Evolutionary conservation across 2,888 invertebrate genomes (phyloP).

Genomic region (Drosophila mimetica): DNA sequence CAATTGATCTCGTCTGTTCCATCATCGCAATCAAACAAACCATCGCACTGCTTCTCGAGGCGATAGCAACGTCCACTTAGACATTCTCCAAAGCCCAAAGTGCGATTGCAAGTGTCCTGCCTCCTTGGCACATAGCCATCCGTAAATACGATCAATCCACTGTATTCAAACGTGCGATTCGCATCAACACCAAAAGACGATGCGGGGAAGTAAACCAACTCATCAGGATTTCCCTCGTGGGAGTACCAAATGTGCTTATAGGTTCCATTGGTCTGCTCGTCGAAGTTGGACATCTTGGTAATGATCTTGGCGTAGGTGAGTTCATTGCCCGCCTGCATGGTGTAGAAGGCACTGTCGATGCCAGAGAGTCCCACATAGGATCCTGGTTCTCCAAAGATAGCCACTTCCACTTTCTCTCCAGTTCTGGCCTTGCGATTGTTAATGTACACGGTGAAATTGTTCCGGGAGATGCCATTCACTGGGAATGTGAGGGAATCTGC

Average conservation of each 20-base stretch:
- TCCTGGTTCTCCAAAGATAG: constrained; percentile 96
- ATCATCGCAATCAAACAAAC: constrained; percentile 91
- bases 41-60: constrained; percentile 91
- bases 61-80: constrained; percentile 92
- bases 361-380: constrained; percentile 96
- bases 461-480: constrained; percentile 96
- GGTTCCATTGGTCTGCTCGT: constrained; percentile 93
- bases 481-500: constrained; percentile 98
- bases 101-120: constrained; percentile 89
- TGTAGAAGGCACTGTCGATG: constrained; percentile 94
- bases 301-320: constrained; percentile 94
- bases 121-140: constrained; percentile 92
- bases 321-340: constrained; percentile 97
- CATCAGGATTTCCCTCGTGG: constrained; percentile 92
- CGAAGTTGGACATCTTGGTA: constrained; percentile 94
- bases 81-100: constrained; percentile 91
- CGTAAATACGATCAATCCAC: constrained; percentile 95
- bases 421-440: constrained; percentile 97
- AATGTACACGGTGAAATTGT: constrained; percentile 94
- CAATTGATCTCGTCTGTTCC: constrained; percentile 94
- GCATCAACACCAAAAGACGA: constrained; percentile 97
- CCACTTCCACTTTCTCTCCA: constrained; percentile 96
- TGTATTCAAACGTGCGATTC: constrained; percentile 96
- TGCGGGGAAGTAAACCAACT: constrained; percentile 93
- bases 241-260: constrained; percentile 93